A percentile compares a stretch with the other conserved stretches of the same genome.
phyloP scores from a whole-genome alignment of 1,140 invertebrate genomes.

The Matsumurasca onukii region DNA sequence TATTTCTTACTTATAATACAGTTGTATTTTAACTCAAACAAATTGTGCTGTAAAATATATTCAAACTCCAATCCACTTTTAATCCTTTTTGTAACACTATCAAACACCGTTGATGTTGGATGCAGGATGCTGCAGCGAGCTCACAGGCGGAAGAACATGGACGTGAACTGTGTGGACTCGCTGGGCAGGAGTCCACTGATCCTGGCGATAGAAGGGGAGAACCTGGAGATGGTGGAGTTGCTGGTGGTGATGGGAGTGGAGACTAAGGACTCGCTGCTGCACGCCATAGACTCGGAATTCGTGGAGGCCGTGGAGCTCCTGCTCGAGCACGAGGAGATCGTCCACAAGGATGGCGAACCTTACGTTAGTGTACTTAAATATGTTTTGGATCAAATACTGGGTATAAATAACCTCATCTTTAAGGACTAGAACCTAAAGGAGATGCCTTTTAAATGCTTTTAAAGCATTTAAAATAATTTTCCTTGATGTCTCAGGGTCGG shows the following conservation, averaged over 20 bases:
- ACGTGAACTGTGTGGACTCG: slow-evolving; percentile 97
- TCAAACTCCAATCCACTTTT: too few species aligned
- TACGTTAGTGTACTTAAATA: too few species aligned
- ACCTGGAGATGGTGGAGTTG: slow-evolving; percentile 97
- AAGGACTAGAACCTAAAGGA: too few species aligned
- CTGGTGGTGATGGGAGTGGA: slow-evolving; percentile 85
- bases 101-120: too few species aligned
- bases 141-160: slow-evolving; percentile 76
- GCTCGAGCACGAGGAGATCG: slow-evolving; percentile 86
- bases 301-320: slow-evolving; percentile 96
- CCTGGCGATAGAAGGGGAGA: slow-evolving; percentile 99
- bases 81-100: too few species aligned
- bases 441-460: too few species aligned
- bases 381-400: too few species aligned
- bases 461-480: too few species aligned
- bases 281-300: slow-evolving; percentile 97
- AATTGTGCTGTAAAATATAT: background rate
- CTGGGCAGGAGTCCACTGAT: slow-evolving; percentile 86
- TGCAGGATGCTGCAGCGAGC: slow-evolving; percentile 76
- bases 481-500: too few species aligned
- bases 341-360: slow-evolving; percentile 74
- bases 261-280: slow-evolving; percentile 91
- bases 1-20: too few species aligned
- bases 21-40: too few species aligned
- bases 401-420: too few species aligned